Conservation (phyloP, 2,113 vertebrate species). For the Oryctolagus cuniculus region DNA sequence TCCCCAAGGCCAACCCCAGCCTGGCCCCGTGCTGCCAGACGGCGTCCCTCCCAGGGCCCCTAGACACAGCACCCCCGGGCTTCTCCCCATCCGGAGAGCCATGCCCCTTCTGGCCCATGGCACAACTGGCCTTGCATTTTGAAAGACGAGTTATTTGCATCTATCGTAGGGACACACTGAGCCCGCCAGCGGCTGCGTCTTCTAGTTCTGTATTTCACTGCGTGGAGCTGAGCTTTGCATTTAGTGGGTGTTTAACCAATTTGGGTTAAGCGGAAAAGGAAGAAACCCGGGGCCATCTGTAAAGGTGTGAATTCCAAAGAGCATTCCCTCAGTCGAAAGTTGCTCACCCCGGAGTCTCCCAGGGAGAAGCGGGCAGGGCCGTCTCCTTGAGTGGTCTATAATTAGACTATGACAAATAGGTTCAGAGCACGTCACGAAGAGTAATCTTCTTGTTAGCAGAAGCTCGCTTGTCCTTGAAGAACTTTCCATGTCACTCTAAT, state of each 20-base stretch:
- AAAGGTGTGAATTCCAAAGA: neutral
- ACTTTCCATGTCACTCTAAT: neutral
- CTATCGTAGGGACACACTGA: accelerated
- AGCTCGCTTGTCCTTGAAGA: conserved; percentile 25
- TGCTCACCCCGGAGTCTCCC: conserved; percentile 14
- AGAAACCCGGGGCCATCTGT: neutral
- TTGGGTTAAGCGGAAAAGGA: neutral
- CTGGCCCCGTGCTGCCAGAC: neutral
- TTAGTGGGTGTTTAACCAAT: neutral
- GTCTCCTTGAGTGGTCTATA: neutral
- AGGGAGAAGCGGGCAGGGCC: neutral
- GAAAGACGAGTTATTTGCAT: neutral
- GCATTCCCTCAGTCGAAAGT: neutral
- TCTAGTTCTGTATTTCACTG: neutral
- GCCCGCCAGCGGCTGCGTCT: accelerated
- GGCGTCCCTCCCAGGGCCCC: accelerated
- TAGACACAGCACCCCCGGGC: neutral
- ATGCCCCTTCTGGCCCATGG: neutral
- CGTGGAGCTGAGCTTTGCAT: neutral
- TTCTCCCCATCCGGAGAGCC: neutral
- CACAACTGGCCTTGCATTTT: neutral
- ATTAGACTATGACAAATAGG: neutral
- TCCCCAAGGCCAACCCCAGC: neutral
- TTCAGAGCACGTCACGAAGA: neutral
- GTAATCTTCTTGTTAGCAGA: neutral